Evolutionary conservation across 2,888 invertebrate species (phyloP), one percentile per base, ranked within the genome.

Genomic region (Ceramica pisi): DNA sequence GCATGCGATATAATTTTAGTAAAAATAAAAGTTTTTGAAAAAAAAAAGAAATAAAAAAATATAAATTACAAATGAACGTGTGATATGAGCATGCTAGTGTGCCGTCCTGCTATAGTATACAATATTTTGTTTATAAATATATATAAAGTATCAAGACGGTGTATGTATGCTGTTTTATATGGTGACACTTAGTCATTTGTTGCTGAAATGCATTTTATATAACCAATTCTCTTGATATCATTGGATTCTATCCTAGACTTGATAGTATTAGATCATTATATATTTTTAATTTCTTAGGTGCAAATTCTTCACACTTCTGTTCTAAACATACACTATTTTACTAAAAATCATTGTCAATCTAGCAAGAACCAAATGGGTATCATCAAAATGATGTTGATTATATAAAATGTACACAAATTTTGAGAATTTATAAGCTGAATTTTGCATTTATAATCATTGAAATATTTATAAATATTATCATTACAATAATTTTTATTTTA

Each of bases 401-500:
- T 82, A 80, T 85, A 85, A 80, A 85, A 76, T 80, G 81, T 71
- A 79, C 61, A 74, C 57, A 73, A 73, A 62, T 67, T 71, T 80
- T 65, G 79, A 80, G 79, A 80, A 82, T 85, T 83, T 85, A 72
- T 82, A 82, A 84, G 79, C 80, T 81, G 82, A 82, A 85, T 87
- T 80, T 91, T 94, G 94, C 94, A 95, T 95, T 95, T 95, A 95
- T 91, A 85, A 90, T 87, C 91, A 90, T 92, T 91, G 88, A 82
- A 86, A 86, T 81, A 79, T 81, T 76, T 86, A 86, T 91, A 85
- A 86, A 86, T 88, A 81, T 84, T 66, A 78, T 84, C 71, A 81
- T 65, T 73, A 81, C 70, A 82, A 79, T 79, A 75, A 61, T 80
- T 82, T 88, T 86, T 88, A 86, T 88, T 86, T 87, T 88, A 87